phyloP scores from a whole-genome alignment of 2,113 vertebrate species.

The Copsychus sechellarum region DNA sequence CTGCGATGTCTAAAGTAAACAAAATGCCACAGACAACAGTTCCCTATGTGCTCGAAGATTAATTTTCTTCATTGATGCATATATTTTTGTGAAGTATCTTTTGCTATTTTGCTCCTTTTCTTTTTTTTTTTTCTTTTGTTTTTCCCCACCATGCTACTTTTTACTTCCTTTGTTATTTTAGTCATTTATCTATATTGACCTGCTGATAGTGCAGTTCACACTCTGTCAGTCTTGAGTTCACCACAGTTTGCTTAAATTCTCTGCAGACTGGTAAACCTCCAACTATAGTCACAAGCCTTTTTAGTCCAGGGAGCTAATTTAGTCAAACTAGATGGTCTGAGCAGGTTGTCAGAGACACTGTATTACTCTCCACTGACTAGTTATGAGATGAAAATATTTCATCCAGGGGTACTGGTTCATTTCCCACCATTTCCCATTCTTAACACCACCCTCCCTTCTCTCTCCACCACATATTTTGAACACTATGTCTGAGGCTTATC shows the following conservation, averaged over 20 bases:
- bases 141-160: background rate
- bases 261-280: background rate
- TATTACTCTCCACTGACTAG: background rate
- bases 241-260: background rate
- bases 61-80: background rate
- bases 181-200: background rate
- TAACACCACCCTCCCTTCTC: background rate
- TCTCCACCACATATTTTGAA: background rate
- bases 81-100: background rate
- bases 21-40: background rate
- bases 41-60: background rate
- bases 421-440: background rate
- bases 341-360: background rate
- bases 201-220: background rate
- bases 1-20: background rate
- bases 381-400: background rate
- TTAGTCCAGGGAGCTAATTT: slow-evolving; percentile 11
- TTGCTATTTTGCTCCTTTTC: background rate
- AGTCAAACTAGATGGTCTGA: background rate
- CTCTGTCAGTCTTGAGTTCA: background rate
- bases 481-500: background rate
- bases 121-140: background rate
- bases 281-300: background rate
- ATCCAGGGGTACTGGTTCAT: background rate
- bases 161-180: background rate